Percentiles rank a stretch among this genome's conserved stretches.
These are phyloP conservation scores for Anas bernieri DNA, from an alignment of 2,797 vertebrate species.

Conservation along the genomic window DNA sequence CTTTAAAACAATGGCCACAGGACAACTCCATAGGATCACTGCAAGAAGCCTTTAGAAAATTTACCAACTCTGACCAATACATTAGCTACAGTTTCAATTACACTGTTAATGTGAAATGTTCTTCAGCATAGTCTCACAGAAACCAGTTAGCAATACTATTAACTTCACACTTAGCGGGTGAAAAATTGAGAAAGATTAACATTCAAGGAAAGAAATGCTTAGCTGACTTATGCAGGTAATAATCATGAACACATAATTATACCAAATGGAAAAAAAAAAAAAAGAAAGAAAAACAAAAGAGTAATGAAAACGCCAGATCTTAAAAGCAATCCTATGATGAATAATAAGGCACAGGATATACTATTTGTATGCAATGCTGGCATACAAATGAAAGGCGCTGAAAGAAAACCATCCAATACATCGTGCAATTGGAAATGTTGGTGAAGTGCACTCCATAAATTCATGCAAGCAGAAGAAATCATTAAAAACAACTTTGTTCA, in stretches of 20 bases:
- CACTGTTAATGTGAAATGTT: constrained; percentile 30
- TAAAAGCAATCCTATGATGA: constrained; percentile 3
- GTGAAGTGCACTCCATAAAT: background rate
- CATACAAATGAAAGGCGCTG: background rate
- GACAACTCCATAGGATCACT: background rate
- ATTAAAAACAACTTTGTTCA: background rate
- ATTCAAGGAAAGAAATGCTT: background rate
- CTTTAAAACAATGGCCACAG: constrained; percentile 11
- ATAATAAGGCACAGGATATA: background rate
- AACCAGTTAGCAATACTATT: constrained; percentile 35
- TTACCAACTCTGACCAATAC: constrained; percentile 36
- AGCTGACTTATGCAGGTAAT: constrained; percentile 30
- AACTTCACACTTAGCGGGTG: constrained; percentile 35
- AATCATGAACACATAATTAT: background rate
- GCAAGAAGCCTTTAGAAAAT: constrained; percentile 33
- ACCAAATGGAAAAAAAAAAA: background rate
- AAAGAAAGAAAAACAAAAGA: background rate
- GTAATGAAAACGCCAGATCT: constrained; percentile 24
- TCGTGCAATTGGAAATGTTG: background rate
- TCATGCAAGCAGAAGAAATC: background rate
- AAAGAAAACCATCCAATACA: background rate
- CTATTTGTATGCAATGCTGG: background rate
- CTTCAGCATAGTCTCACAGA: constrained; percentile 39
- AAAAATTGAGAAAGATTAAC: constrained; percentile 53
- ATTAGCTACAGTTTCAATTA: constrained; percentile 57